Evolutionary conservation across 2,113 vertebrate genomes (phyloP), one percentile per base, ranked within the genome.

Genomic region (Lepisosteus oculatus): DNA sequence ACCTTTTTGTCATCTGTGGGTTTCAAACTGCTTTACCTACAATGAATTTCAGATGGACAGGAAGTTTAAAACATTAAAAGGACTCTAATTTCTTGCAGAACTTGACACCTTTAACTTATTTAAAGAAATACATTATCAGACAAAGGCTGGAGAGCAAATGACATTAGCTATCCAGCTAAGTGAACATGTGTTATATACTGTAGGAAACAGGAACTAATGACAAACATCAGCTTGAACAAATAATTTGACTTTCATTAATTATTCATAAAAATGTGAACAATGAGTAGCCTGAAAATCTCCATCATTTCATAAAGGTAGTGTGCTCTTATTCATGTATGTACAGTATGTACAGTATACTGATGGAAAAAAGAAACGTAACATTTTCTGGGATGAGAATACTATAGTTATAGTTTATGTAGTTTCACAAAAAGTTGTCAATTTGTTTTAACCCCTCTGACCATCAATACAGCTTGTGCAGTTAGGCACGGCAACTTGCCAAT

Each of bases 31-130:
- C 74, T 80, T 83, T 85, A 79, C 76, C 74, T 9, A 1, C 86
- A 91, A 93, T 90, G 81, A 90, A 78, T 90, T 71, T 91, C 86
- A 92, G 88, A 87, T 92, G 89, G 87, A 85, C 77, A 86, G 81
- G 85, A 90, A 88, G 81, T 78, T 29, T 81, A 70, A 67, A 78
- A 83, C 78, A 83, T 81, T 80, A 80, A 81, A 83, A 77, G 84
- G 86, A 62, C 68, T 5, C 73, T 83, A 81, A 74, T 84, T 86
- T 87, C 86, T 90, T 79, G 76, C 80, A 77, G 83, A 76, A 85
- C 83, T 89, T 93, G 87, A 89, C 88, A 91, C 79, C 70, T 68
- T 65, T 42, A 71, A 74, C 76, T 78, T 73, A 68, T 7, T 13
- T 70, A 79, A 89, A 89, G 84, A 75, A 65, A 55, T 82, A 82